These are phyloP conservation scores for Drosophila mauritiana DNA, from an alignment of 1,140 invertebrate species.

Conservation along the genomic window DNA sequence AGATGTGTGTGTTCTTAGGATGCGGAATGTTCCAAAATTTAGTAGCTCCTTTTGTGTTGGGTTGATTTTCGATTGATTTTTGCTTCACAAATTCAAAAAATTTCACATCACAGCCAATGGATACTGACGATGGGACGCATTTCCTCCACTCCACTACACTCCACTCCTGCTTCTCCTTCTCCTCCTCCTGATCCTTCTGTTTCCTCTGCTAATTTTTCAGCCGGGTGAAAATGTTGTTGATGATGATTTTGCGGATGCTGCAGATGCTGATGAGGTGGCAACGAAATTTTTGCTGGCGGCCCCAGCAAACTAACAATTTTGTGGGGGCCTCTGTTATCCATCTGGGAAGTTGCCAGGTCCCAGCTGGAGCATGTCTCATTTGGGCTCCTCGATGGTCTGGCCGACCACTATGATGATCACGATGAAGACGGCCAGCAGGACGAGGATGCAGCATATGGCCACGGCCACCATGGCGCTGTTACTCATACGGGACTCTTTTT, in stretches of 20 bases:
- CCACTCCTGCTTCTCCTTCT: constrained; percentile 1
- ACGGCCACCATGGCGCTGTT: constrained; percentile 89
- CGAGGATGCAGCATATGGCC: constrained; percentile 91
- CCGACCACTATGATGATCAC: constrained; percentile 91
- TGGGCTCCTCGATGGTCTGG: constrained; percentile 88
- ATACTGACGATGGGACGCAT: constrained; percentile 80
- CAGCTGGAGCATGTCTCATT: constrained; percentile 85
- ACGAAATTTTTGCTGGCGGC: constrained; percentile 31
- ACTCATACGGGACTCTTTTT: constrained; percentile 67
- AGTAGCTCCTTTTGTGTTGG: constrained; percentile 23
- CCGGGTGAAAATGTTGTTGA: constrained; percentile 5
- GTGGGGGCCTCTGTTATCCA: constrained; percentile 82
- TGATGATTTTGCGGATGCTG: constrained; percentile 33
- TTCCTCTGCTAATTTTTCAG: constrained; percentile 29
- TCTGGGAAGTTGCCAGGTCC: constrained; percentile 85
- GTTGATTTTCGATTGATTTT: constrained; percentile 40
- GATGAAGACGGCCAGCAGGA: constrained; percentile 91
- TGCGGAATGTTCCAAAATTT: constrained; percentile 43
- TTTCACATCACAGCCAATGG: constrained; percentile 84
- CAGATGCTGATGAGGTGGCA: constrained; percentile 16
- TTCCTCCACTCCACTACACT: constrained; percentile 18
- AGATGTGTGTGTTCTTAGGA: constrained; percentile 14
- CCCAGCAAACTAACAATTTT: constrained; percentile 68
- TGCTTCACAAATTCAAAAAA: constrained; percentile 65
- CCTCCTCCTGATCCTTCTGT: not conserved